Evolutionary conservation across 2,888 invertebrate species (phyloP), one percentile per base, ranked within the genome.

Genomic region (Resseliella maxima): DNA sequence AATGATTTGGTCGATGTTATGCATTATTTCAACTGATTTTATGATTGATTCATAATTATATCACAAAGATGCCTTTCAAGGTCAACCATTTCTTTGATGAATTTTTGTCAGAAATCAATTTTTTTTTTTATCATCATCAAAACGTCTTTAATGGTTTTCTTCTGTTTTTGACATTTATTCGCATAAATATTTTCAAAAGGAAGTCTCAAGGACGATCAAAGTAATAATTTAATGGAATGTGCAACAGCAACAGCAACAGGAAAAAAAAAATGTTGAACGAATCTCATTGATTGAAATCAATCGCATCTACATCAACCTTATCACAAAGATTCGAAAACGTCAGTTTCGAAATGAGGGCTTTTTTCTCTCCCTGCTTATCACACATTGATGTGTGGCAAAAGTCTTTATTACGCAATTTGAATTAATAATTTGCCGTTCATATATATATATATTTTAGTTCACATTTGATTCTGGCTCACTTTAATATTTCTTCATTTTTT

Each of bases 361-460:
- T 35, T 31, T 72, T 31, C 15, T 72, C 0, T 0, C 27, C 31
- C 31, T 72, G 15, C 72, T 31, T n/a, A n/a, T n/a, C n/a, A n/a
- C n/a, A n/a, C n/a, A n/a, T n/a, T n/a, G n/a, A n/a, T n/a, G 50
- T 50, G 12, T 31, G 31, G 31, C 72, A 72, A 31, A 31, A 15
- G 35, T 72, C n/a, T 31, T 72, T 10, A 72, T 72, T 72, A 15
- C 18, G 18, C 2, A 31, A 15, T 8, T 15, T 31, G 72, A 72
- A 72, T 72, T 72, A 10, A 72, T 72, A 72, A 72, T 59, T 59
- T 72, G 72, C 15, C 31, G 31, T n/a, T n/a, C n/a, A n/a, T n/a
- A n/a, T n/a, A n/a, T n/a, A n/a, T n/a, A n/a, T n/a, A n/a, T n/a
- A 12, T 35, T 27, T 35, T 72, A 15, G 0, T 72, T 27, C 72